Conservation (phyloP, 2,888 invertebrate species). For the Macrostomum cliftonense region DNA sequence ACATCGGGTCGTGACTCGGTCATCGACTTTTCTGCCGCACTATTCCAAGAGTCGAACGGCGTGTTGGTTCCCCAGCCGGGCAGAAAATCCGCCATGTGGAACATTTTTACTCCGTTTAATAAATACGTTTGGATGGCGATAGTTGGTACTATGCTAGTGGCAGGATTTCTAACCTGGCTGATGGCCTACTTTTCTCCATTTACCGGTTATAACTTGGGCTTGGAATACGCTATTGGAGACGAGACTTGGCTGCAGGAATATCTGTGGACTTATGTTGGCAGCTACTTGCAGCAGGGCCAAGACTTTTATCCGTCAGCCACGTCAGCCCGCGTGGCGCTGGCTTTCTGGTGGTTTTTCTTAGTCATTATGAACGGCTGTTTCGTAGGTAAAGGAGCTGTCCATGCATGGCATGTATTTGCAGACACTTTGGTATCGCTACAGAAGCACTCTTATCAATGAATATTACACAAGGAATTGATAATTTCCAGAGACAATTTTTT, state of each 20-base stretch:
- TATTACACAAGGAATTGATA: too few species aligned
- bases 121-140: not conserved
- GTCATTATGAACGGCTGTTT: not conserved
- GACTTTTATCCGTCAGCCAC: not conserved
- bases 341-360: not conserved
- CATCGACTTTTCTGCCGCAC: not conserved
- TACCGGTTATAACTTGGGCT: not conserved
- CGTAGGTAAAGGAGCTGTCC: not conserved
- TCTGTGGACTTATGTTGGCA: not conserved
- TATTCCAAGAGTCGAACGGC: constrained; percentile 2
- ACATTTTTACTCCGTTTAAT: not conserved
- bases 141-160: not conserved
- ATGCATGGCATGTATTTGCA: too few species aligned
- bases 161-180: not conserved
- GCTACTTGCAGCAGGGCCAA: not conserved
- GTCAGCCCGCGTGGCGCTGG: not conserved
- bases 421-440: too few species aligned
- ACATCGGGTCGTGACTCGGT: too few species aligned
- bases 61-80: not conserved
- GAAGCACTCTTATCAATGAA: too few species aligned
- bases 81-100: not conserved
- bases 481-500: too few species aligned
- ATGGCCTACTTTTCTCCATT: not conserved
- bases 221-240: not conserved
- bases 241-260: not conserved